phyloP scores from a whole-genome alignment of 2,888 invertebrate species.

The Hemicrepidius hirtus region DNA sequence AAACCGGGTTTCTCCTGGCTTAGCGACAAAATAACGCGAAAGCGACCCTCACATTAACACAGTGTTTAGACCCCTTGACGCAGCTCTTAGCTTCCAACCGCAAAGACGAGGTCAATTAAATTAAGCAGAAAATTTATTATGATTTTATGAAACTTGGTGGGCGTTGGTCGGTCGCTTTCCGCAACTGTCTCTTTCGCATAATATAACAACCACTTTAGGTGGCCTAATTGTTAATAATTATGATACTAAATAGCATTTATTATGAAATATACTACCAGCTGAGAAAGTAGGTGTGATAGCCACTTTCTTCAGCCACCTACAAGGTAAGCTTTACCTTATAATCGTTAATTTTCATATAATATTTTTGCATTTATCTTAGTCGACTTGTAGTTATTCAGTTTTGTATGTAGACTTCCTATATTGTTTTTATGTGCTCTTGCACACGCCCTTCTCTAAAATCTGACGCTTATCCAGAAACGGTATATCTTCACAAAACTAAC shows the following conservation, averaged over 20 bases:
- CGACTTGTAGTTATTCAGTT: too few species aligned
- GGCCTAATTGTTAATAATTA: neutral
- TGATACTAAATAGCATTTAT: neutral
- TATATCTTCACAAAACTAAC: too few species aligned
- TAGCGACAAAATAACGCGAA: conserved; percentile 26
- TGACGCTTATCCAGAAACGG: too few species aligned
- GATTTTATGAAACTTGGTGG: conserved; percentile 1
- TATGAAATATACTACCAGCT: neutral
- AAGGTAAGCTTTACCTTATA: too few species aligned
- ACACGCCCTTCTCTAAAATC: too few species aligned
- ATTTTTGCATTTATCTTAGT: too few species aligned
- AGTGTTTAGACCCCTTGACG: conserved; percentile 23
- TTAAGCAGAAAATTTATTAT: conserved; percentile 22
- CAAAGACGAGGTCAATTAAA: conserved; percentile 23
- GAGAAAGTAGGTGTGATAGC: too few species aligned
- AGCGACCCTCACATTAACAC: conserved; percentile 19
- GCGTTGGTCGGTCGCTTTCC: neutral
- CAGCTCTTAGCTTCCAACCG: conserved; percentile 18
- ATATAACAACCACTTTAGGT: conserved; percentile 7
- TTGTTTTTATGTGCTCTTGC: too few species aligned
- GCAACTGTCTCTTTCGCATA: neutral
- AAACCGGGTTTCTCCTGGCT: neutral
- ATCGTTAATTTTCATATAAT: too few species aligned
- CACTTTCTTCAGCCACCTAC: too few species aligned
- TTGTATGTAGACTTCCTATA: too few species aligned